These are phyloP conservation scores for Diphyllodes magnificus DNA, from an alignment of 2,113 vertebrate species.

Conservation along the genomic window DNA sequence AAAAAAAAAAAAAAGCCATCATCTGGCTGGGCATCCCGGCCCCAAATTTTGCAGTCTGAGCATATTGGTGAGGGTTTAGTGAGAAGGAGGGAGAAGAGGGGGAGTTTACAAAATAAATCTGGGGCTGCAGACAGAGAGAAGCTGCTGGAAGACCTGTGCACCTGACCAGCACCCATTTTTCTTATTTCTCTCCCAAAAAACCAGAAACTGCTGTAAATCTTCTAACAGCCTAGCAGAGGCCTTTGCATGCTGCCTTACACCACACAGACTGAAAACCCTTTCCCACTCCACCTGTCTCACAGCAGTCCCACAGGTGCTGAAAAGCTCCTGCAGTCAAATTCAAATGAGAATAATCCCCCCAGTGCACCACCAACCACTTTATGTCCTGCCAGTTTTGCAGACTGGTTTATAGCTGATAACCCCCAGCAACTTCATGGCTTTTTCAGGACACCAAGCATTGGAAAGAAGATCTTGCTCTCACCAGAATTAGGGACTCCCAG, in stretches of 20 bases:
- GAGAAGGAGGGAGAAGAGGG: background rate
- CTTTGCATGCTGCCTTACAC: background rate
- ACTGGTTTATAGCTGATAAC: background rate
- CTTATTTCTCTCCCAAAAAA: background rate
- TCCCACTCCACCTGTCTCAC: background rate
- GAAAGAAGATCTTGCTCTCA: background rate
- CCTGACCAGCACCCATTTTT: background rate
- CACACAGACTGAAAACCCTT: background rate
- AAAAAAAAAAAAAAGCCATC: background rate
- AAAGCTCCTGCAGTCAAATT: background rate
- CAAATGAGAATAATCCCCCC: background rate
- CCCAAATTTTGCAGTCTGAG: background rate
- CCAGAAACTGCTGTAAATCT: background rate
- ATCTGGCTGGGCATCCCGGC: background rate
- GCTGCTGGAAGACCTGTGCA: background rate
- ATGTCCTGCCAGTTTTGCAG: background rate
- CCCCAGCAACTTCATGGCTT: background rate
- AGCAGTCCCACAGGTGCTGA: background rate
- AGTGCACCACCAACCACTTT: background rate
- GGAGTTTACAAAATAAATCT: background rate
- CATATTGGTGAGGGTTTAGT: background rate
- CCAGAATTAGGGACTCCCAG: background rate
- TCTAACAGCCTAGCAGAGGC: background rate
- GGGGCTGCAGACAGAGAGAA: background rate
- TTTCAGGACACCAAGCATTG: background rate